Evolutionary conservation across 37 sponge, comb jelly and placozoan species (phyloP), one percentile per base, ranked within the genome.

Genomic region (Beroe forskalii): DNA sequence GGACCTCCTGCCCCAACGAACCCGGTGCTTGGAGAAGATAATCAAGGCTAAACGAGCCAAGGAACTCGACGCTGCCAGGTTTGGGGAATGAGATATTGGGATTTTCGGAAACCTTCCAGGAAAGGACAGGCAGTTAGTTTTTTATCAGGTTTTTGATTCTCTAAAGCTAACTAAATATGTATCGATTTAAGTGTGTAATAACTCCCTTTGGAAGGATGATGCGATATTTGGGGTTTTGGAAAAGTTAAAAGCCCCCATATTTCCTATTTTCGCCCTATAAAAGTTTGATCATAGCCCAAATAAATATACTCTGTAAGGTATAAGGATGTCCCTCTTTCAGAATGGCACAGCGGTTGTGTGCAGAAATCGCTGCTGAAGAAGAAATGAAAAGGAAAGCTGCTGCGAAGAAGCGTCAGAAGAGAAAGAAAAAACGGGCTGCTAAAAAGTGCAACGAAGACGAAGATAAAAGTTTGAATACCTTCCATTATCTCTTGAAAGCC

Each of bases 11-110:
- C 93, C 94, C 19, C 92, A 92, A 32, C 90, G 99, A 23, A 90
- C 96, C 12, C 93, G 94, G 48, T 96, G 99, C 89, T 83, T 96
- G 36, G 99, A 97, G 60, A 91, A 95, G 76, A 96, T 98, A 76
- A 93, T 93, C 92, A 95, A 96, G 95, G 95, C 93, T 35, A n/a
- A 92, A 1, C 40, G 25, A 8, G 89, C 62, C 27, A 67, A 40
- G 39, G 66, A 40, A 41, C 20, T 40, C 62, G 90, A 35, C 32
- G 38, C 63, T 89, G 37, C 40, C 67, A 40, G 55, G 90, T 32
- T n/a, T n/a, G n/a, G n/a, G n/a, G n/a, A n/a, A n/a, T n/a, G n/a
- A n/a, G n/a, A n/a, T n/a, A n/a, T n/a, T n/a, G n/a, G n/a, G n/a
- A n/a, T n/a, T n/a, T n/a, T n/a, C n/a, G n/a, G n/a, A n/a, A n/a